Evolutionary conservation across 1,140 invertebrate genomes (phyloP).

Genomic region (Ridgeia piscesae): DNA sequence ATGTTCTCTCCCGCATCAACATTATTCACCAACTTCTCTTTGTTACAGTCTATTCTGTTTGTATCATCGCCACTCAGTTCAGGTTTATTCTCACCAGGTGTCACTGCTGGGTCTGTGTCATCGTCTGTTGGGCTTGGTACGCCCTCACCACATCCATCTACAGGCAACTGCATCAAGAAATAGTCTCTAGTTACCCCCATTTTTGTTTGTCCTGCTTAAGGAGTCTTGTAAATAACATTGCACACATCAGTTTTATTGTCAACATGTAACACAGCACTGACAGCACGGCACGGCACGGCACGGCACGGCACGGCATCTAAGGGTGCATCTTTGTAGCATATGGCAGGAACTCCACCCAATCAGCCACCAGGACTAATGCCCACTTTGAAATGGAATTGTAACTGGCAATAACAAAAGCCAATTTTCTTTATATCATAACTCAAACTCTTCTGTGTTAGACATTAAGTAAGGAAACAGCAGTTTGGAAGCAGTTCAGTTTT

Average conservation of each 20-base stretch:
- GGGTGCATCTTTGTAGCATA: too few species aligned
- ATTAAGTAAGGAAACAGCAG: too few species aligned
- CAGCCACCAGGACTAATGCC: too few species aligned
- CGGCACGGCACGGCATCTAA: too few species aligned
- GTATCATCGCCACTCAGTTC: constrained; percentile 3
- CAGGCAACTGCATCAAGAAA: not conserved
- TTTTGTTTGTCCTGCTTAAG: not conserved
- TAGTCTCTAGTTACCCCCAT: not conserved
- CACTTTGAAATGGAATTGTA: too few species aligned
- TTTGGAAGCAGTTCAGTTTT: too few species aligned
- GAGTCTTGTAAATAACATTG: not conserved
- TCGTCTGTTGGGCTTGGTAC: not conserved
- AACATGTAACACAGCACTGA: not conserved
- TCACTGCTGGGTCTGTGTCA: not conserved
- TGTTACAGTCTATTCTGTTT: not conserved
- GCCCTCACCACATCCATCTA: constrained; percentile 16
- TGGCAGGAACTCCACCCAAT: too few species aligned
- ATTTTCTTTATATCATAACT: too few species aligned
- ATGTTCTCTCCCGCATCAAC: not conserved
- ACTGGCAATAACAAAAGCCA: too few species aligned
- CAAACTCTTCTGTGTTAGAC: too few species aligned
- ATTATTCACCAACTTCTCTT: constrained; percentile 13
- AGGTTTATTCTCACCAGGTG: constrained; percentile 16
- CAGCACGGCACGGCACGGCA: too few species aligned
- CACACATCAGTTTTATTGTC: not conserved